Percentiles rank a stretch among this genome's conserved stretches.
These are phyloP conservation scores for Aplysia californica DNA, from an alignment of 1,140 invertebrate species.

Conservation along the genomic window DNA sequence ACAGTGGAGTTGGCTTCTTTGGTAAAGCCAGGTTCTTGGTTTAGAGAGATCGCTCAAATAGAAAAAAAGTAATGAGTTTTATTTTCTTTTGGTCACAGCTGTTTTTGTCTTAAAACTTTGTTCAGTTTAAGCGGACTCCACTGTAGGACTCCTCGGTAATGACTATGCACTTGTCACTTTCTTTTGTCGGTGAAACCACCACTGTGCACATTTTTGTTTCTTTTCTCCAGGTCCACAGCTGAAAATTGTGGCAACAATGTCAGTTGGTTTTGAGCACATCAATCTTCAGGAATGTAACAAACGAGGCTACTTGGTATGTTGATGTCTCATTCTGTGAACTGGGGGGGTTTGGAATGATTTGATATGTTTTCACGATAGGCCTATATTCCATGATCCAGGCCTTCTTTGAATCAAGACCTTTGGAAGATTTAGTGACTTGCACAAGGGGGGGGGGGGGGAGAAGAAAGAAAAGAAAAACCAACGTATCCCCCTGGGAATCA, in stretches of 20 bases:
- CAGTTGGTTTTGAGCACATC: constrained; percentile 81
- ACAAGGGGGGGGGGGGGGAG: neutral
- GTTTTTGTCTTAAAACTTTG: neutral
- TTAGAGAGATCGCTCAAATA: too few species aligned
- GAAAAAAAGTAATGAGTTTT: too few species aligned
- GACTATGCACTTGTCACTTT: neutral
- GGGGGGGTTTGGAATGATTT: neutral
- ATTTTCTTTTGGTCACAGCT: neutral
- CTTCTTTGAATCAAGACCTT: neutral
- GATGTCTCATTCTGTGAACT: neutral
- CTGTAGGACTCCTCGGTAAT: too few species aligned
- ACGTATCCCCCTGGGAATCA: neutral
- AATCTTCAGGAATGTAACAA: constrained; percentile 68
- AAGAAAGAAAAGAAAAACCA: neutral
- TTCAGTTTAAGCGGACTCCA: neutral
- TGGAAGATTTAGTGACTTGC: neutral
- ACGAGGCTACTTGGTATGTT: constrained; percentile 50
- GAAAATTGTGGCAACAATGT: constrained; percentile 91
- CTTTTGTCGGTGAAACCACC: neutral
- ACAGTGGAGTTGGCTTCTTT: too few species aligned
- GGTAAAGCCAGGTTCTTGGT: too few species aligned
- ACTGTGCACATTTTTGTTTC: neutral
- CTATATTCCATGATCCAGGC: neutral
- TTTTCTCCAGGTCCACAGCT: too few species aligned
- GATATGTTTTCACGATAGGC: neutral